Evolutionary conservation across 2,113 vertebrate species (phyloP), one percentile per base, ranked within the genome.

Genomic region (Sterna hirundo): DNA sequence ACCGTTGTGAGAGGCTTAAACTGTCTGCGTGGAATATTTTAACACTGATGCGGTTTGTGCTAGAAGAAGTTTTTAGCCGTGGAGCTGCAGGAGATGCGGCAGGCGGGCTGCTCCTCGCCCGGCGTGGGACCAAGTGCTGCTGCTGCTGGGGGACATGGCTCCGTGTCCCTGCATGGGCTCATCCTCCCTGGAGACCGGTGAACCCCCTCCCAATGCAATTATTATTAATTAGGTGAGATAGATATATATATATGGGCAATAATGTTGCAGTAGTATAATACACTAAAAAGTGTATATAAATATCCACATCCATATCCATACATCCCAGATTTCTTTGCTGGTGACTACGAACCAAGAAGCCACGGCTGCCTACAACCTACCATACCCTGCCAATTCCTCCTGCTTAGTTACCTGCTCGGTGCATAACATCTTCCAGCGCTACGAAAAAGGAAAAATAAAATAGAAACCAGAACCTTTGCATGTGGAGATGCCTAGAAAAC

Each of bases 101-200:
- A 26, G 23, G 27, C 17, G 29, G 58, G 76, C 36, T 30, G 80
- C 8, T 60, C 9, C 27, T 36, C 2, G 0, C 70, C 38, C 6
- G 1, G n/a, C 0, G 3, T 23, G 20, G 58, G 21, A 54, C 11
- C 0, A 2, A 8, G 42, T 42, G 42, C 42, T 44, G 47, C 15
- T 61, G 44, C 83, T 82, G 40, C 64, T 32, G 76, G 32, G 60
- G 62, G 44, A 51, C 15, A 3, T 3, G 11, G 66, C 32, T 58
- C 16, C 16, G 14, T 11, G 2, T 27, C 44, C 46, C 19, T 11
- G 40, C 16, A 1, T 0, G 18, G 42, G 46, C 22, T 55, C 4
- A 0, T 46, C 57, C 20, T 70, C 44, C 0, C 0, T 13, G 1
- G 57, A 36, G 60, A 49, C 15, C 69, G n/a, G 58, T 3, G 29